A percentile compares a stretch with the other conserved stretches of the same genome.
Evolutionary conservation across 2,888 invertebrate genomes (phyloP).

Genomic region (Acanthoscelides obtectus): DNA sequence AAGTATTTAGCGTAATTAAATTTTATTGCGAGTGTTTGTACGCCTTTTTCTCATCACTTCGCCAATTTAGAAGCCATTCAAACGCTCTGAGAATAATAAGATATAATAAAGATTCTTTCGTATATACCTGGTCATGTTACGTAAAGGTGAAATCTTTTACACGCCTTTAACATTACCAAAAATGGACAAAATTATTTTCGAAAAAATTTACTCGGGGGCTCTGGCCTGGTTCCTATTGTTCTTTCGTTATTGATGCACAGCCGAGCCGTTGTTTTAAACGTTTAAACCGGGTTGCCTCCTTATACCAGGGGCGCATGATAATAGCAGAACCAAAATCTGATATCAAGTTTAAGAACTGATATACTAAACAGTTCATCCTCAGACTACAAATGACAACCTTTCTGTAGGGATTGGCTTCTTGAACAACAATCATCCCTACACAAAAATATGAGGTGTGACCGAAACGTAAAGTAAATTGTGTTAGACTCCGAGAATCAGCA

Average conservation of each 20-base stretch:
- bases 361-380: too few relatives aligned
- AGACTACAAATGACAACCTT: too few relatives aligned
- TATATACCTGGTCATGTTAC: neutral
- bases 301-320: neutral
- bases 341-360: too few relatives aligned
- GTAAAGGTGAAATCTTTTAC: neutral
- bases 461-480: too few relatives aligned
- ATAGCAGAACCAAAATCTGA: too few relatives aligned
- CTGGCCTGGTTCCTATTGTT: neutral
- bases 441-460: too few relatives aligned
- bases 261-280: neutral
- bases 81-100: neutral
- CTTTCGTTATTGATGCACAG: neutral
- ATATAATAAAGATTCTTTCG: neutral
- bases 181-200: neutral
- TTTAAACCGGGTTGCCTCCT: neutral
- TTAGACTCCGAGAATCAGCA: too few relatives aligned
- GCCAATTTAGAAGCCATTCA: neutral
- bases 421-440: too few relatives aligned
- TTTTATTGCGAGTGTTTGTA: neutral
- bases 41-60: neutral
- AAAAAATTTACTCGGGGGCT: neutral
- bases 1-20: neutral
- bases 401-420: too few relatives aligned
- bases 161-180: neutral